Evolutionary conservation across 92 coral and sea anemone species (phyloP).

Genomic region (Porites cylindrica): DNA sequence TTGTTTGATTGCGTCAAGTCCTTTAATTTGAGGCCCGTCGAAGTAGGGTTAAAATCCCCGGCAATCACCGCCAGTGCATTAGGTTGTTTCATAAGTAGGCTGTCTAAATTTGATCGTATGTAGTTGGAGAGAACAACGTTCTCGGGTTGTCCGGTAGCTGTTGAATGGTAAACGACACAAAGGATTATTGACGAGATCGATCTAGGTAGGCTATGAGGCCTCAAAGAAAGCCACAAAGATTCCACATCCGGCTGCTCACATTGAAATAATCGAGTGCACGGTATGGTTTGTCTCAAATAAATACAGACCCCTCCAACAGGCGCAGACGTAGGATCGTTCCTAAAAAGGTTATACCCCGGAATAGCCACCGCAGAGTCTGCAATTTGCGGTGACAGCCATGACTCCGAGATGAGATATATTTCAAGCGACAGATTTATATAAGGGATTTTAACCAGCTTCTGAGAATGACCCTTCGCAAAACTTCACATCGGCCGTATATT

Average conservation of each 20-base stretch:
- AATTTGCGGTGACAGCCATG: background rate
- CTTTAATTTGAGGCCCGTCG: slow-evolving; percentile 37
- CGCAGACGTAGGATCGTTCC: slow-evolving; percentile 30
- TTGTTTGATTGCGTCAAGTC: slow-evolving; percentile 51
- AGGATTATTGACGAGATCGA: slow-evolving; percentile 39
- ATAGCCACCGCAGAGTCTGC: too few species aligned
- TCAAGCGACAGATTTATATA: too few species aligned
- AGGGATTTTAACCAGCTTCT: too few species aligned
- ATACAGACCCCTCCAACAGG: slow-evolving; percentile 45
- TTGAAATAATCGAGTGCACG: slow-evolving; percentile 42
- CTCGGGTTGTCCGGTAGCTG: slow-evolving; percentile 13
- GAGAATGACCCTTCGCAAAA: too few species aligned
- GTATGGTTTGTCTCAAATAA: slow-evolving; percentile 26
- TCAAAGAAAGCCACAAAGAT: slow-evolving; percentile 36
- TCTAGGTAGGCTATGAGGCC: slow-evolving; percentile 49
- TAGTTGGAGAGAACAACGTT: slow-evolving; percentile 27
- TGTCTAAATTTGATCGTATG: slow-evolving; percentile 33
- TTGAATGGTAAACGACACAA: slow-evolving; percentile 39
- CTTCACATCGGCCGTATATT: too few species aligned
- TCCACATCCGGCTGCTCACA: slow-evolving; percentile 41
- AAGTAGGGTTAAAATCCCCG: slow-evolving; percentile 47
- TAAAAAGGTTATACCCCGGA: too few species aligned
- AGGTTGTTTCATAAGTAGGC: slow-evolving; percentile 33
- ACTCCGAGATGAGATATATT: slow-evolving; percentile 8
- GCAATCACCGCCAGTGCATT: slow-evolving; percentile 51